Base-by-base conservation (phyloP, 2,113 vertebrate species). In the Pao palembangensis region DNA sequence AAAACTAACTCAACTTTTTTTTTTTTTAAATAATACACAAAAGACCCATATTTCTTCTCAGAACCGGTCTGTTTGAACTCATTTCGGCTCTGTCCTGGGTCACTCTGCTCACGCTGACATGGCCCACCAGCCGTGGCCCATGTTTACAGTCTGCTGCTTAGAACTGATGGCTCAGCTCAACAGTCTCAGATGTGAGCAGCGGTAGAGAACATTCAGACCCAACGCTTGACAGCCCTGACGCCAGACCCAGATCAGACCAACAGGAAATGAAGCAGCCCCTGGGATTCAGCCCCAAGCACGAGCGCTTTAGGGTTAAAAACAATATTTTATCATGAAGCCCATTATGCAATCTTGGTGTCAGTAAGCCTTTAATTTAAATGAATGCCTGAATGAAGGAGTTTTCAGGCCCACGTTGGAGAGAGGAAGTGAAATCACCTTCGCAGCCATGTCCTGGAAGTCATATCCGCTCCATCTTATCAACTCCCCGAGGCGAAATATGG, bases 401-500 rank as follows among this genome's bases (percentile, higher is more conserved):
- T 38, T 38, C 34, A 38, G 34, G 11, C 11, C 8, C 10, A 12
- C 14, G 4, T 48, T 28, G 42, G 16, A n/a, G 42, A 11, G 18
- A 42, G 10, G 10, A 42, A 20, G 8, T 11, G 48, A 58, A 47
- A 2, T 47, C n/a, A 47, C 44, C 44, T 47, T 17, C 1, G 49
- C 64, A 20, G 95, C 95, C 84, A 99, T 92, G 5, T 94, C 91
- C 67, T 93, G 91, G 79, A 97, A 98, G 70, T 86, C 34, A 2
- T 87, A 83, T 61, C 94, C 94, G 0, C 94, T 83, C 87, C 90
- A 90, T 19, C 47, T 67, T 55, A 96, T 83, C 6, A 98, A 64
- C 20, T 92, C 88, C 5, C 95, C 91, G 51, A 99, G 80, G 2
- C 85, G 79, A 63, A 99, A 98, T 68, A 99, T 96, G 80, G 97